Evolutionary conservation across 2,113 vertebrate species (phyloP), one percentile per base, ranked within the genome.

Genomic region (Cheilinus undulatus): DNA sequence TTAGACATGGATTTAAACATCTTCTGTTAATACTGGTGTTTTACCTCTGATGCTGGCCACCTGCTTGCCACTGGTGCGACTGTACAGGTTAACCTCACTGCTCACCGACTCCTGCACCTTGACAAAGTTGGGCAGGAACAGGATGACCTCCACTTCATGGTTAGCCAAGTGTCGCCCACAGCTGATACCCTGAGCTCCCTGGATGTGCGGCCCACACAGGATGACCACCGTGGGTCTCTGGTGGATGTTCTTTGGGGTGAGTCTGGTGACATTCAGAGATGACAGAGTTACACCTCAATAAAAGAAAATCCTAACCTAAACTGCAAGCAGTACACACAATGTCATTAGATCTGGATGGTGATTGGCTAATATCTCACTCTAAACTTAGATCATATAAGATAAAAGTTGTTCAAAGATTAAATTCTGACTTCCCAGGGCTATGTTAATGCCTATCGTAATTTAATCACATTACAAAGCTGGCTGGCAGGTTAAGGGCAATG

Each of bases 221-320:
- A 98, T 83, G 1, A 96, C 95, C 2, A 98, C 97, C 0, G 95
- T 96, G 20, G 97, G 97, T 45, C 95, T 93, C 92, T 98, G 97
- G 78, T 98, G 97, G 49, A 97, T 93, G 0, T 99, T 99, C 88
- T 99, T 97, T 1, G 96, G 97, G 68, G 96, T 97, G 77, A 98
- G 88, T 83, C 97, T 98, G 71, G 2, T 36, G 48, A 80, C 22
- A 56, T 28, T 22, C 0, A 23, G 13, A 53, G n/a, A 75, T 2
- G 3, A 63, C 4, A 15, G 19, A 11, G n/a, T 48, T 42, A 30
- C 7, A 36, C 9, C 3, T 26, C 7, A 43, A 48, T 30, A 19
- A 40, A 19, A 28, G 26, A 27, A 38, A 30, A 30, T 1, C 19
- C 12, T 20, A n/a, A 36, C 20, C 17, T n/a, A 34, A 28, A 27